A percentile compares a stretch with the other conserved stretches of the same genome.
phyloP scores from a whole-genome alignment of 2,113 vertebrate genomes.

The Clarias batrachus region DNA sequence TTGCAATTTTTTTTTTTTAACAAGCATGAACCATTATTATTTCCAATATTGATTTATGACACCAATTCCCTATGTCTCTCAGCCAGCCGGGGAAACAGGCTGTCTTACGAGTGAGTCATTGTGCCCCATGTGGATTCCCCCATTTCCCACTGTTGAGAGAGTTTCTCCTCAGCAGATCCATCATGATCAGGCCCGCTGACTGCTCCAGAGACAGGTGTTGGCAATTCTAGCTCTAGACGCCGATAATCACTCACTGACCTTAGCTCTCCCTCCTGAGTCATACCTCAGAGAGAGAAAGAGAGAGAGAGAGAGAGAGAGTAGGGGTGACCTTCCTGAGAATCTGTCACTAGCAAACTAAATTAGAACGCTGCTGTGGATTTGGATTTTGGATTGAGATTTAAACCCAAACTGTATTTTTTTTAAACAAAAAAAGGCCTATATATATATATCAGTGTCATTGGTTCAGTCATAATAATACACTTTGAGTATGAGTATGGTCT shows the following conservation, averaged over 20 bases:
- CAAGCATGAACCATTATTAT: conserved; percentile 32
- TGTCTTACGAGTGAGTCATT: conserved; percentile 33
- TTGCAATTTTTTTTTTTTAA: conserved; percentile 15
- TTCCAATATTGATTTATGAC: conserved; percentile 37
- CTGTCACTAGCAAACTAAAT: conserved; percentile 16
- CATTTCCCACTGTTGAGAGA: conserved; percentile 54
- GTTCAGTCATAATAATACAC: too few species aligned
- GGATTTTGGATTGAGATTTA: background rate
- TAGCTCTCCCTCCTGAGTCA: conserved; percentile 33
- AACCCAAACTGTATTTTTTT: too few species aligned
- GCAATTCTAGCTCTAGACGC: conserved; percentile 44
- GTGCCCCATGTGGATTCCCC: conserved; percentile 47
- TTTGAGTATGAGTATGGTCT: too few species aligned
- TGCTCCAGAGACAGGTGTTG: conserved; percentile 48
- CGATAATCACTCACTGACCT: conserved; percentile 53
- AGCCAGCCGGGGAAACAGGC: conserved; percentile 21
- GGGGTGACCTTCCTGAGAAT: conserved; percentile 46
- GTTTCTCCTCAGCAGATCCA: conserved; percentile 51
- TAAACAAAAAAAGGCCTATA: too few species aligned
- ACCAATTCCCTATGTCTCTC: conserved; percentile 17
- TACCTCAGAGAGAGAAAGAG: conserved; percentile 14
- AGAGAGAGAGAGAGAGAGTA: background rate
- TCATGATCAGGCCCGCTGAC: conserved; percentile 51
- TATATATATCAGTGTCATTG: too few species aligned
- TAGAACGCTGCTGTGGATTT: background rate